phyloP scores from a whole-genome alignment of 1,140 invertebrate species.

The Drosophila littoralis region DNA sequence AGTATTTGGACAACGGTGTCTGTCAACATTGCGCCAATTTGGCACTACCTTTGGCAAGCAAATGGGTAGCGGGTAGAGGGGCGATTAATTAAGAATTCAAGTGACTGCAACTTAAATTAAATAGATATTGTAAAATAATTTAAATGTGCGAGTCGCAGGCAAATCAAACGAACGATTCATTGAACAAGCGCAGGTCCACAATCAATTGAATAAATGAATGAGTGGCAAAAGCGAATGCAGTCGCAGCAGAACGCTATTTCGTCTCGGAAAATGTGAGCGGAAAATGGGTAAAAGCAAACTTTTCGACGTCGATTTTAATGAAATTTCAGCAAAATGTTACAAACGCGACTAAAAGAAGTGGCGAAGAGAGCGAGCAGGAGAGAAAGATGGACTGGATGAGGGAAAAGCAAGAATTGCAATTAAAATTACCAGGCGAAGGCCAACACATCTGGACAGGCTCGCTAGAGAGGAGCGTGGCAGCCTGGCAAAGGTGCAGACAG shows the following conservation, averaged over 20 bases:
- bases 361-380: background rate
- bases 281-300: slow-evolving; percentile 65
- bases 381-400: background rate
- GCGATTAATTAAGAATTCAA: slow-evolving; percentile 78
- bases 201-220: slow-evolving; percentile 45
- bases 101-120: slow-evolving; percentile 73
- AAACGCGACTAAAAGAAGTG: slow-evolving; percentile 55
- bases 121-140: slow-evolving; percentile 74
- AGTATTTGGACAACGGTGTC: slow-evolving; percentile 9
- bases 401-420: slow-evolving; percentile 71
- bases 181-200: slow-evolving; percentile 45
- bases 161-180: slow-evolving; percentile 63
- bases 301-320: slow-evolving; percentile 75
- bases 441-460: slow-evolving; percentile 13
- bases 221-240: slow-evolving; percentile 32
- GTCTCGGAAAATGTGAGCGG: slow-evolving; percentile 23
- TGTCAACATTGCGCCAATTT: slow-evolving; percentile 35
- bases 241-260: slow-evolving; percentile 11
- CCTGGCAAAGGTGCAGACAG: slow-evolving; percentile 37
- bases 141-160: slow-evolving; percentile 43
- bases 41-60: slow-evolving; percentile 39
- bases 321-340: slow-evolving; percentile 79
- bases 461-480: background rate
- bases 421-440: slow-evolving; percentile 71
- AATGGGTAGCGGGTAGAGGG: slow-evolving; percentile 8